A percentile compares a stretch with the other conserved stretches of the same genome.
Evolutionary conservation across 2,113 vertebrate genomes (phyloP).

Genomic region (Crypturellus undulatus): DNA sequence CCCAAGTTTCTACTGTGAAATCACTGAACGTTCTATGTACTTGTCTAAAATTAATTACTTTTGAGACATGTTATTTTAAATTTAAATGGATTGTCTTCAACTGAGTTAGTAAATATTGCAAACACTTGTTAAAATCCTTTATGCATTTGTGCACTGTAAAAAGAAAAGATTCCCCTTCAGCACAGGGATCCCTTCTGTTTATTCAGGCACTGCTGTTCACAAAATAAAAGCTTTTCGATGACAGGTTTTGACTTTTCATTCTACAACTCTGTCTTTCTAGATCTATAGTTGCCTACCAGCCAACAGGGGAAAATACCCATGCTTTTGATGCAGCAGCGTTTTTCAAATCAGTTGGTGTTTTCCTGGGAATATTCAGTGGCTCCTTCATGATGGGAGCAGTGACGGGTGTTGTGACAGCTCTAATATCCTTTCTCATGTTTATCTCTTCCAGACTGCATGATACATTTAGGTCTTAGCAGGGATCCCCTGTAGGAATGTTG

Average conservation of each 20-base stretch:
- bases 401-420: slow-evolving; percentile 94
- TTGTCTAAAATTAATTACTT: neutral
- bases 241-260: neutral
- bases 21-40: neutral
- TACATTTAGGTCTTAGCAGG: neutral
- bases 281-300: slow-evolving; percentile 96
- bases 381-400: slow-evolving; percentile 97
- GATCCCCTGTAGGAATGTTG: neutral
- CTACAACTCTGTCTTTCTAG: slow-evolving; percentile 69
- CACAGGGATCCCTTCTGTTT: neutral
- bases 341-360: slow-evolving; percentile 97
- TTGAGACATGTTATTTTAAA: neutral
- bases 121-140: neutral
- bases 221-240: neutral
- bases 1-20: neutral
- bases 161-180: neutral
- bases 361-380: slow-evolving; percentile 97
- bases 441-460: neutral
- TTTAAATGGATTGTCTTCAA: neutral
- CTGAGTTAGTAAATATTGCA: neutral
- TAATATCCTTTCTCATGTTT: slow-evolving; percentile 90
- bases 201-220: neutral
- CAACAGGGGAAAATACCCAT: slow-evolving; percentile 90
- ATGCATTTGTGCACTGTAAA: accelerated
- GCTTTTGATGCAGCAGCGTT: slow-evolving; percentile 95